Percentiles rank a stretch among this genome's conserved stretches.
Conservation (phyloP, 2,797 vertebrate genomes). For the Linurgus olivaceus region DNA sequence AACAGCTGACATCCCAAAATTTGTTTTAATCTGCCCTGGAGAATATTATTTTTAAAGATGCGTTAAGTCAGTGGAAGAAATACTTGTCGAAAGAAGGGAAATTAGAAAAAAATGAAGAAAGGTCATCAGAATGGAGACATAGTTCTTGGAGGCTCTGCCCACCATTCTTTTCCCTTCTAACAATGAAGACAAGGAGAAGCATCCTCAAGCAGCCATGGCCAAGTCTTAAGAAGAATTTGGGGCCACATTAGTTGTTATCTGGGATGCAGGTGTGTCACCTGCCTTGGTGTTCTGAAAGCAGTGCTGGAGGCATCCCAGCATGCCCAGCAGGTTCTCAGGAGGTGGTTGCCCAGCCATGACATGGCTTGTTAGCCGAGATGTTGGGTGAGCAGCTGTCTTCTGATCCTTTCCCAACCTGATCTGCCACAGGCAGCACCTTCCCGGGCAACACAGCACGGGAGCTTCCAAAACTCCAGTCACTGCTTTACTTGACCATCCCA, state of each 20-base stretch:
- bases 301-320: background rate
- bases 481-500: background rate
- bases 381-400: background rate
- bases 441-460: accelerated
- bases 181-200: background rate
- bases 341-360: background rate
- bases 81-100: slow-evolving; percentile 21
- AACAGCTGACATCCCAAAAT: slow-evolving; percentile 69
- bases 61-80: slow-evolving; percentile 52
- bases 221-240: background rate
- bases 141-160: slow-evolving; percentile 2
- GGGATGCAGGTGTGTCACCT: background rate
- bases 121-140: background rate
- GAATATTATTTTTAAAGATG: slow-evolving; percentile 70
- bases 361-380: background rate
- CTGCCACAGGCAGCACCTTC: background rate
- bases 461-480: background rate
- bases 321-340: background rate
- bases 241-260: accelerated
- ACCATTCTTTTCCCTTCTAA: background rate
- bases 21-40: slow-evolving; percentile 50
- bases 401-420: background rate
- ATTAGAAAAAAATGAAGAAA: background rate
- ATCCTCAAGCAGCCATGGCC: background rate
- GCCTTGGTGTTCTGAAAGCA: background rate